Base-by-base conservation (phyloP, 2,888 invertebrate genomes). In the Oxystoma pomonae region DNA sequence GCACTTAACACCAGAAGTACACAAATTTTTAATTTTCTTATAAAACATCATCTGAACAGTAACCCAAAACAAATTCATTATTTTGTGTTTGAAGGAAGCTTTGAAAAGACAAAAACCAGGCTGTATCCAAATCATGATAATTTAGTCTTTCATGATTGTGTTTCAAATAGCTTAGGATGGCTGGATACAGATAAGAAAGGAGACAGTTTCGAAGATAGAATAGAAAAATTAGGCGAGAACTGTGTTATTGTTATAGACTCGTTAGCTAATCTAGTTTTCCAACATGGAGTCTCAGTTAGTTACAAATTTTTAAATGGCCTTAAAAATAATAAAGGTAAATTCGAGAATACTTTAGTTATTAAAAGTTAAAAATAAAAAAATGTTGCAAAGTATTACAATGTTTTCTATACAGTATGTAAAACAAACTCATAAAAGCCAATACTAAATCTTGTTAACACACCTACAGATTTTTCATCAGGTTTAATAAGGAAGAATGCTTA, bases 311-410 rank as follows among this genome's bases (percentile, higher is more conserved):
- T 78, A 17, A 73, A 76, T 63, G 58, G 67, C 58, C 67, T 76
- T 55, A 71, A 68, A 62, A 69, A 77, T 35, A 77, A 67, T 71
- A 73, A 66, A 80, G 81, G 50, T 84, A 81, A 73, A 65, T 81
- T 69, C 77, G 76, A 75, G n/a, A 50, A 50, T 50, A 12, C 12
- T 50, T 50, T 12, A 50, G n/a, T 50, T n/a, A n/a, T n/a, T n/a
- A n/a, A n/a, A n/a, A n/a, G n/a, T n/a, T n/a, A n/a, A n/a, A n/a
- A n/a, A n/a, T n/a, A n/a, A n/a, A n/a, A n/a, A n/a, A n/a, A n/a
- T n/a, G n/a, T n/a, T n/a, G n/a, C n/a, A n/a, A n/a, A n/a, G n/a
- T n/a, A n/a, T n/a, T n/a, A n/a, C n/a, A n/a, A n/a, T n/a, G n/a
- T n/a, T n/a, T n/a, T n/a, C n/a, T n/a, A n/a, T n/a, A n/a, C n/a